Base-by-base conservation (phyloP, 2,797 vertebrate species). In the Brachyalestes nurse region DNA sequence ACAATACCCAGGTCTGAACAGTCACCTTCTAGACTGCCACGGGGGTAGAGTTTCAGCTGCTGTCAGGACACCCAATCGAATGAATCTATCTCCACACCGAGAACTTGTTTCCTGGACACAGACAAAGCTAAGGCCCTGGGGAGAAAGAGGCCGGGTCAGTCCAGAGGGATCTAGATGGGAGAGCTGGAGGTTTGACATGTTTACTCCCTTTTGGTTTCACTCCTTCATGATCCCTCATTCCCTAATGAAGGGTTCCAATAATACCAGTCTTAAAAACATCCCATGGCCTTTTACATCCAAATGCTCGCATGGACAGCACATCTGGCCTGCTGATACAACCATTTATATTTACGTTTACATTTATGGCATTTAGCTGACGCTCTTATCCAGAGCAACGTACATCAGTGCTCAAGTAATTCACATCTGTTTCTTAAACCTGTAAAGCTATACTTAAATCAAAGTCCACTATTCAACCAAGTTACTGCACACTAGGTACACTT, bases 181-280 rank as follows among this genome's bases (percentile, higher is more conserved):
- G 72, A 6, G 10, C 67, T 6, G 74, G 42, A 75, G 16, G n/a
- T 84, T 77, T 62, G 67, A 53, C 67, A 65, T 60, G 47, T n/a
- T 28, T 79, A 78, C 67, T 69, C 19, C 69, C 47, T 19, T 49
- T 69, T 42, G 75, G 17, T 60, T 75, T 70, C 58, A 61, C 28
- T 47, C 47, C 45, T 58, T 53, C 16, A 7, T 57, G 40, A 21
- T 75, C 58, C 51, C 75, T 62, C 65, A 88, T 82, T 81, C 83
- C 83, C 85, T 89, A 91, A 92, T 92, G 88, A 90, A 83, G 84
- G 86, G 80, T 78, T 84, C 80, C 53, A 72, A 81, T 90, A 88
- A 92, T 93, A 90, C 90, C 90, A 87, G 85, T 53, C 69, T 53
- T 28, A 17, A 72, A 72, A 72, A 58, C 51, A 55, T 49, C 53